A percentile compares a stretch with the other conserved stretches of the same genome.
Conservation (phyloP, 2,888 invertebrate species). For the Helleia helle region DNA sequence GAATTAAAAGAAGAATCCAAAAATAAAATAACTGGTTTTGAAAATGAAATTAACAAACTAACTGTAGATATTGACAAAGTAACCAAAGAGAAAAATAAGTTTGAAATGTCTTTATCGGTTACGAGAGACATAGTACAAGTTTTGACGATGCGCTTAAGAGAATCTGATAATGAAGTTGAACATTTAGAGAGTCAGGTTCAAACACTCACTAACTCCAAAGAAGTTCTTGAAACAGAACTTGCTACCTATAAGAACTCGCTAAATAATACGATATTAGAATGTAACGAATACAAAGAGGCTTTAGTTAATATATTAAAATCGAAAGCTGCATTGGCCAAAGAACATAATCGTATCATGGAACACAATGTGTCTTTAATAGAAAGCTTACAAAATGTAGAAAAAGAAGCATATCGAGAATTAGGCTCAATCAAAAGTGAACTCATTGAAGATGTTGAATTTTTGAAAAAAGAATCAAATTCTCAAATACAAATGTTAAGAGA, state of each 20-base stretch:
- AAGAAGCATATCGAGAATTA: slow-evolving; percentile 61
- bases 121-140: slow-evolving; percentile 75
- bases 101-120: slow-evolving; percentile 73
- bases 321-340: slow-evolving; percentile 58
- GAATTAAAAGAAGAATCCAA: slow-evolving; percentile 50
- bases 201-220: slow-evolving; percentile 41
- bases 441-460: slow-evolving; percentile 58
- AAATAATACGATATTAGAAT: slow-evolving; percentile 49
- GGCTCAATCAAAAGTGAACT: slow-evolving; percentile 60
- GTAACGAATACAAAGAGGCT: slow-evolving; percentile 64
- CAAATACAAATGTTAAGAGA: slow-evolving; percentile 56
- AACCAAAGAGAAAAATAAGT: slow-evolving; percentile 67
- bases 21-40: slow-evolving; percentile 46
- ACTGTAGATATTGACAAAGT: slow-evolving; percentile 57
- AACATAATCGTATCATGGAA: slow-evolving; percentile 63
- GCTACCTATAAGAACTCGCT: slow-evolving; percentile 43
- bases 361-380: slow-evolving; percentile 63
- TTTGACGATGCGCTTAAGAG: slow-evolving; percentile 68
- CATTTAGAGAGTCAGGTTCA: slow-evolving; percentile 59
- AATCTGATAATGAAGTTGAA: slow-evolving; percentile 75
- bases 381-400: slow-evolving; percentile 61
- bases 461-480: slow-evolving; percentile 55
- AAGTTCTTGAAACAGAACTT: slow-evolving; percentile 48
- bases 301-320: slow-evolving; percentile 61
- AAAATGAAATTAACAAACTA: slow-evolving; percentile 56